Evolutionary conservation across 2,797 vertebrate species (phyloP).

Genomic region (Lycodopsis pacificus): DNA sequence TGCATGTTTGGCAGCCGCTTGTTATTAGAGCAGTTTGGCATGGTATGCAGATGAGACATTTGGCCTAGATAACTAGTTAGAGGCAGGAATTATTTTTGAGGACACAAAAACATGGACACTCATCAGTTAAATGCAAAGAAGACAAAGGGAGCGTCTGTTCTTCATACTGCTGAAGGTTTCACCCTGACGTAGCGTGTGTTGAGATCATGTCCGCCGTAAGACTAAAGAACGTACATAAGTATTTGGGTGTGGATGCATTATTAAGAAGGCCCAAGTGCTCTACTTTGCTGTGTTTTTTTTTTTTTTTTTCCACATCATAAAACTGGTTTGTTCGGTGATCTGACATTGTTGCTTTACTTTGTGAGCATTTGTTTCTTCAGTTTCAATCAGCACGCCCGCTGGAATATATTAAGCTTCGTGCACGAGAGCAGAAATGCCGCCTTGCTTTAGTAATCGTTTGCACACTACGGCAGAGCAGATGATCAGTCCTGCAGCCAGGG

Average conservation of each 20-base stretch:
- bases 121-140: neutral
- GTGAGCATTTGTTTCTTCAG: constrained; percentile 1
- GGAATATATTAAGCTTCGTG: constrained; percentile 24
- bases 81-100: constrained; percentile 50
- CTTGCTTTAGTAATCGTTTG: constrained; percentile 35
- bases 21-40: constrained; percentile 55
- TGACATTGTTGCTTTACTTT: constrained; percentile 25
- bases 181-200: neutral
- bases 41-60: constrained; percentile 58
- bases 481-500: constrained; percentile 31
- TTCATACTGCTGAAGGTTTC: neutral
- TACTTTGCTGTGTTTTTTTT: constrained; percentile 56
- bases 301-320: constrained; percentile 44
- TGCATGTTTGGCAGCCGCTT: constrained; percentile 39
- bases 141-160: constrained; percentile 37
- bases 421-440: constrained; percentile 28
- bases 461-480: constrained; percentile 29
- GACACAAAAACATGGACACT: constrained; percentile 1
- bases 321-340: constrained; percentile 44
- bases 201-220: constrained; percentile 16
- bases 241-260: constrained; percentile 63
- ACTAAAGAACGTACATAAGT: constrained; percentile 21
- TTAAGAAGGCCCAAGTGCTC: constrained; percentile 65
- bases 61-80: constrained; percentile 65
- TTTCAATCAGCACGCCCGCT: constrained; percentile 16